Evolutionary conservation across 2,113 vertebrate genomes (phyloP).

Genomic region (Caranx ignobilis): DNA sequence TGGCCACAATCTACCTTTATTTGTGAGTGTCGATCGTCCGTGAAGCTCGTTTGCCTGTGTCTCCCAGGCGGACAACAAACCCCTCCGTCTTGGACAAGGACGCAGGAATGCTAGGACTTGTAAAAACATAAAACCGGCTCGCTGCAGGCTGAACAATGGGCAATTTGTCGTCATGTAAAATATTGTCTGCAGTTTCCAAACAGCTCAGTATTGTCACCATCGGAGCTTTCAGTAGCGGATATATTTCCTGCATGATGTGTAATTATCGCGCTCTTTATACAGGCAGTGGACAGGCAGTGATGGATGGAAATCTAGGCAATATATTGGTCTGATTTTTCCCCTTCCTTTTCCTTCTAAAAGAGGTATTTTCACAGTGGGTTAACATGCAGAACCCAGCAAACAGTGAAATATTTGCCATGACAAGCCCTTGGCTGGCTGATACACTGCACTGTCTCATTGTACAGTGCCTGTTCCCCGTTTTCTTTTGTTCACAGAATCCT

Average conservation of each 20-base stretch:
- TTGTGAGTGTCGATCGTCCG: slow-evolving; percentile 9
- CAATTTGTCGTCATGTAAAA: slow-evolving; percentile 48
- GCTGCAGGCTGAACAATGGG: slow-evolving; percentile 66
- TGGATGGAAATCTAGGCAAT: slow-evolving; percentile 5
- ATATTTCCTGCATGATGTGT: slow-evolving; percentile 13
- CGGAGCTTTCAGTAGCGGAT: not conserved
- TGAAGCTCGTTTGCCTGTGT: slow-evolving; percentile 26
- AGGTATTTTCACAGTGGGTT: slow-evolving; percentile 32
- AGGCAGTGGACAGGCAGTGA: not conserved
- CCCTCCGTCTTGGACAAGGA: slow-evolving; percentile 37
- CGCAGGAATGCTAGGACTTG: slow-evolving; percentile 62
- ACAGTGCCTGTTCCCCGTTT: slow-evolving; percentile 50
- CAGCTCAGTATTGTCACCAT: slow-evolving; percentile 19
- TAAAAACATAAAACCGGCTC: slow-evolving; percentile 52
- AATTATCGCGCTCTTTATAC: slow-evolving; percentile 26
- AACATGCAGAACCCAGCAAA: slow-evolving; percentile 56
- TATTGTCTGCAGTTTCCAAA: slow-evolving; percentile 22
- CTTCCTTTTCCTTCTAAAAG: not conserved
- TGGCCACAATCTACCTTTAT: slow-evolving; percentile 37
- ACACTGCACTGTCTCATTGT: slow-evolving; percentile 36
- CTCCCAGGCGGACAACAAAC: slow-evolving; percentile 41
- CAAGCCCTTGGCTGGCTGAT: slow-evolving; percentile 51
- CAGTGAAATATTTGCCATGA: slow-evolving; percentile 62
- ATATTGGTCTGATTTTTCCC: not conserved
- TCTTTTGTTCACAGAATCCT: slow-evolving; percentile 75